Conservation (phyloP, 2,797 vertebrate genomes). For the Gallinago stenura region DNA sequence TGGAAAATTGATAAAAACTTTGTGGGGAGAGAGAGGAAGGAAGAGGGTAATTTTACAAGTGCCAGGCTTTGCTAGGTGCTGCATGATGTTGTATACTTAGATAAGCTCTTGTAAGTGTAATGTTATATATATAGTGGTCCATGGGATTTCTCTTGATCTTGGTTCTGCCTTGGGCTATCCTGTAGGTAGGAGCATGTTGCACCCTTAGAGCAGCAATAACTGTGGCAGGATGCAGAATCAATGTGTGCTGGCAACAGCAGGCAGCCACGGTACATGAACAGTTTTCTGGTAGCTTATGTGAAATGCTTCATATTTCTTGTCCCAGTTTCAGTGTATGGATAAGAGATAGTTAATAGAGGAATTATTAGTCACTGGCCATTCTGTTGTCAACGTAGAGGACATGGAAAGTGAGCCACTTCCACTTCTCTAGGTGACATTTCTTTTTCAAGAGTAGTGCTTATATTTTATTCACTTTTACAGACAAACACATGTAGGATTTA, state of each 20-base stretch:
- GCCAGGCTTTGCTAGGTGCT: neutral
- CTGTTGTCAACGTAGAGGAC: neutral
- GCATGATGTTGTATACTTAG: neutral
- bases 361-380: neutral
- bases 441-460: neutral
- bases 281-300: neutral
- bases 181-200: neutral
- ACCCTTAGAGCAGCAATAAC: neutral
- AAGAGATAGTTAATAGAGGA: neutral
- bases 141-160: neutral
- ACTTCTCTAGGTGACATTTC: neutral
- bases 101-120: neutral
- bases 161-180: neutral
- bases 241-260: neutral
- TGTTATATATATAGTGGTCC: neutral
- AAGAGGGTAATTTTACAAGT: neutral
- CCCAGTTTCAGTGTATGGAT: neutral
- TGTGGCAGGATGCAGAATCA: neutral
- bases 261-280: rapidly evolving
- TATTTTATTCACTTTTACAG: neutral
- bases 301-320: neutral
- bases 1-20: neutral
- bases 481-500: neutral
- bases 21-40: neutral
- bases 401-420: neutral